Percentiles rank a stretch among this genome's conserved stretches.
These are phyloP conservation scores for Fukomys damarensis DNA, from an alignment of 2,113 vertebrate genomes.

Conservation along the genomic window DNA sequence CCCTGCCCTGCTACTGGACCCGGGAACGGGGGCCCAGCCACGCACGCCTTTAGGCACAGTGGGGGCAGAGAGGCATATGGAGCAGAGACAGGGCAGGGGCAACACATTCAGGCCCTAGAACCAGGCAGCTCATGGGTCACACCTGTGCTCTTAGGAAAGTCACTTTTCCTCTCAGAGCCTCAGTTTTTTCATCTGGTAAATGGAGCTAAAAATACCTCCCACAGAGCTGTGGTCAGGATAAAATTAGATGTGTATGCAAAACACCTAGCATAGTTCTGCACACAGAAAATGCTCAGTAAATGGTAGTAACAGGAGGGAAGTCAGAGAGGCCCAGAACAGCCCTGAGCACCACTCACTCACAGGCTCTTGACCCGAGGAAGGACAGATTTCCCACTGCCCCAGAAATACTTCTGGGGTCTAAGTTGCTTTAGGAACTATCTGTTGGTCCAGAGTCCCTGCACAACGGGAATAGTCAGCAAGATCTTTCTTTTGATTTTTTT, in stretches of 20 bases:
- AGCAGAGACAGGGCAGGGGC: background rate
- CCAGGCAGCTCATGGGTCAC: background rate
- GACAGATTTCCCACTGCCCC: background rate
- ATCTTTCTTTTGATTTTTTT: background rate
- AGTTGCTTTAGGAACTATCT: background rate
- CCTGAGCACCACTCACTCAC: fast-evolving
- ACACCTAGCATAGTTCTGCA: background rate
- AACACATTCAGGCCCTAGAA: background rate
- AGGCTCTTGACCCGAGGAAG: background rate
- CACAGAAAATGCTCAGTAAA: background rate
- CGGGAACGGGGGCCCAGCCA: background rate
- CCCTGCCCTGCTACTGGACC: background rate
- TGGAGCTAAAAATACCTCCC: conserved; percentile 50
- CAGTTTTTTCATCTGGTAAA: conserved; percentile 31
- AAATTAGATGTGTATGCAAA: conserved; percentile 62
- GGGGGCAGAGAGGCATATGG: background rate
- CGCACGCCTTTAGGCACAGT: background rate
- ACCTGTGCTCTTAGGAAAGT: background rate
- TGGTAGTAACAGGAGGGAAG: background rate
- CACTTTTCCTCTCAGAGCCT: conserved; percentile 3
- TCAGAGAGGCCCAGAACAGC: background rate
- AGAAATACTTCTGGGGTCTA: background rate
- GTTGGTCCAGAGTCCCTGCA: background rate
- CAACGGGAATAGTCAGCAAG: background rate
- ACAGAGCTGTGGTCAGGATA: conserved; percentile 26